A percentile compares a stretch with the other conserved stretches of the same genome.
phyloP scores from a whole-genome alignment of 2,888 invertebrate species.

The Hirtodrosophila cameraria region DNA sequence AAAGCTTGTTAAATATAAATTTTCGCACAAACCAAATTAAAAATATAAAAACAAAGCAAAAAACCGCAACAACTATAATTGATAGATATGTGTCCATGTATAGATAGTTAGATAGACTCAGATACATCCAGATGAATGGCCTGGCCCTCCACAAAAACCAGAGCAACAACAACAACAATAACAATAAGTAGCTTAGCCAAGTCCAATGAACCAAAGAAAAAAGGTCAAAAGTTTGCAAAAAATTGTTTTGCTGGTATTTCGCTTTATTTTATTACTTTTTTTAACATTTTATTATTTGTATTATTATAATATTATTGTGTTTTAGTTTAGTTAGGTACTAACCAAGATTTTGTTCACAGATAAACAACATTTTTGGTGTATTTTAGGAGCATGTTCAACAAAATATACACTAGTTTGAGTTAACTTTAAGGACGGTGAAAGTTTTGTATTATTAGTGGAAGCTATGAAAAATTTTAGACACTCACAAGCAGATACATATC shows the following conservation, averaged over 20 bases:
- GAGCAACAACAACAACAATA: conserved; percentile 24
- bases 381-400: conserved; percentile 1
- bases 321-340: no score
- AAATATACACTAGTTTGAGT: background rate
- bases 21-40: conserved; percentile 23
- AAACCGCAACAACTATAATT: conserved; percentile 61
- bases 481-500: no score
- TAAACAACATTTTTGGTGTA: conserved; percentile 14
- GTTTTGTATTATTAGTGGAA: no score
- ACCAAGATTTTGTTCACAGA: conserved; percentile 6
- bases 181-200: conserved; percentile 16
- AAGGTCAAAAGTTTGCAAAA: conserved; percentile 66
- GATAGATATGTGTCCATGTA: conserved; percentile 36
- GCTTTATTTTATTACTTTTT: conserved; percentile 4
- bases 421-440: conserved; percentile 5
- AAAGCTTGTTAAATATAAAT: conserved; percentile 60
- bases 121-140: conserved; percentile 50
- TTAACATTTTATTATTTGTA: conserved; percentile 12
- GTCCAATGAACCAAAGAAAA: conserved; percentile 74
- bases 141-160: conserved; percentile 38
- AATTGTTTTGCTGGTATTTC: conserved; percentile 44
- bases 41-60: conserved; percentile 33
- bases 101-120: conserved; percentile 51
- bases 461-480: no score
- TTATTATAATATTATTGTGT: conserved; percentile 17